A percentile compares a stretch with the other conserved stretches of the same genome.
phyloP scores from a whole-genome alignment of 2,888 invertebrate genomes.

The Diplazon laetatorius region DNA sequence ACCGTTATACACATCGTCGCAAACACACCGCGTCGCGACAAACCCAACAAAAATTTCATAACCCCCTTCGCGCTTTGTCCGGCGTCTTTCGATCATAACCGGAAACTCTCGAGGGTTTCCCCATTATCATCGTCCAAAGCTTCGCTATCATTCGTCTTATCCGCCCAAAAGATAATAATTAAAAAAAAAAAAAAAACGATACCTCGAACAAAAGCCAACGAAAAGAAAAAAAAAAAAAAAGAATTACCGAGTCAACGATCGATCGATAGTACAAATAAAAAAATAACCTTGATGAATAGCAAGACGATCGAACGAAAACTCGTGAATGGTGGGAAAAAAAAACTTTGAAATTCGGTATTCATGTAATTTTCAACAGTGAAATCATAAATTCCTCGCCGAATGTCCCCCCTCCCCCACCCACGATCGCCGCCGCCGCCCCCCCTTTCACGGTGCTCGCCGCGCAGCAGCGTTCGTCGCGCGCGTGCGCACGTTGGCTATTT shows the following conservation, averaged over 20 bases:
- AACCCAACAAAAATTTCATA: not conserved
- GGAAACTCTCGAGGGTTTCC: too few relatives aligned
- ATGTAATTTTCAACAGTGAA: slow-evolving; percentile 62
- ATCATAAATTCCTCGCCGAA: slow-evolving; percentile 64
- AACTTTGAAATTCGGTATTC: slow-evolving; percentile 45
- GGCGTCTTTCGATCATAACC: not conserved
- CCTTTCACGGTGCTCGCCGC: slow-evolving; percentile 12
- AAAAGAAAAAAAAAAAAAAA: too few relatives aligned
- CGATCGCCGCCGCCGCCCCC: slow-evolving; percentile 30
- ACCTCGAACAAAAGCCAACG: too few relatives aligned
- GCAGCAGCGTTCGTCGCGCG: slow-evolving; percentile 2
- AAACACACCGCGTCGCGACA: too few relatives aligned
- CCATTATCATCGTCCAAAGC: not conserved
- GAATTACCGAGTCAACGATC: not conserved
- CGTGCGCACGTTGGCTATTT: slow-evolving; percentile 61
- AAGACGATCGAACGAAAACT: slow-evolving; percentile 23
- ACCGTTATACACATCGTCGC: too few relatives aligned
- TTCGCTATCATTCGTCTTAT: not conserved
- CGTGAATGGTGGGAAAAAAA: too few relatives aligned
- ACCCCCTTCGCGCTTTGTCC: not conserved
- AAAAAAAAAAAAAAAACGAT: too few relatives aligned
- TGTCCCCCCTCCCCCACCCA: too few relatives aligned
- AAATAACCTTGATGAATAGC: too few relatives aligned
- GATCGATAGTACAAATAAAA: too few relatives aligned
- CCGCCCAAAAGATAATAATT: slow-evolving; percentile 7